Conservation (phyloP, 2,888 invertebrate species). For the Bellardia bayeri region DNA sequence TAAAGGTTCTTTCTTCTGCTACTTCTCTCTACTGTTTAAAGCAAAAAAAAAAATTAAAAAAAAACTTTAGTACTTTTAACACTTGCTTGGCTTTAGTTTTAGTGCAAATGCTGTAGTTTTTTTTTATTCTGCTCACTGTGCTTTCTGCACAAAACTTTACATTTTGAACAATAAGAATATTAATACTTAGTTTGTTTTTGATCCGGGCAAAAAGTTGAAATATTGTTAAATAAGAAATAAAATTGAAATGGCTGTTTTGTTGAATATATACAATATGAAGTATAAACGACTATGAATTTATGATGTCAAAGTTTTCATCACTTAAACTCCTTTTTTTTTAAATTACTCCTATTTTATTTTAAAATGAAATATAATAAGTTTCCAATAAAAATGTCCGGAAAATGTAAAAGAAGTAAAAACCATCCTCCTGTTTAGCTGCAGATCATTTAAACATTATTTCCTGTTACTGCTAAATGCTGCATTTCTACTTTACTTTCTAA, state of each 20-base stretch:
- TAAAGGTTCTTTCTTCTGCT: conserved; percentile 16
- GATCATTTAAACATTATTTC: conserved; percentile 59
- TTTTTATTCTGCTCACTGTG: not conserved
- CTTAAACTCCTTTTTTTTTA: not conserved
- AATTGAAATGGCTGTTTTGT: conserved; percentile 31
- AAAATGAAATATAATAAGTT: conserved; percentile 72
- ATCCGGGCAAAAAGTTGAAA: conserved; percentile 42
- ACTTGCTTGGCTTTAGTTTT: conserved; percentile 70
- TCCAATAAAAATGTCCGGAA: conserved; percentile 76
- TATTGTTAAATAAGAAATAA: conserved; percentile 25
- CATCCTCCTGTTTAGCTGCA: conserved; percentile 47
- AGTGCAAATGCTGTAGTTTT: conserved; percentile 29
- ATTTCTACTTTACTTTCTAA: conserved; percentile 33
- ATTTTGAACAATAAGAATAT: conserved; percentile 48
- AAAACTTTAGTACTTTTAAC: conserved; percentile 67
- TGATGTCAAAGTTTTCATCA: conserved; percentile 68
- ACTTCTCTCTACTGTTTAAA: conserved; percentile 16
- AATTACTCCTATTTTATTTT: conserved; percentile 28
- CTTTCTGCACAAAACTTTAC: conserved; percentile 26
- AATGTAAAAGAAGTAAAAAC: conserved; percentile 44
- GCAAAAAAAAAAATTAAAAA: not conserved
- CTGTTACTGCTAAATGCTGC: not conserved
- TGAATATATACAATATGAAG: not conserved
- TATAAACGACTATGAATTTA: conserved; percentile 56
- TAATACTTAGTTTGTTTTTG: conserved; percentile 58